Evolutionary conservation across 1,140 invertebrate genomes (phyloP).

Genomic region (Psix sp.): DNA sequence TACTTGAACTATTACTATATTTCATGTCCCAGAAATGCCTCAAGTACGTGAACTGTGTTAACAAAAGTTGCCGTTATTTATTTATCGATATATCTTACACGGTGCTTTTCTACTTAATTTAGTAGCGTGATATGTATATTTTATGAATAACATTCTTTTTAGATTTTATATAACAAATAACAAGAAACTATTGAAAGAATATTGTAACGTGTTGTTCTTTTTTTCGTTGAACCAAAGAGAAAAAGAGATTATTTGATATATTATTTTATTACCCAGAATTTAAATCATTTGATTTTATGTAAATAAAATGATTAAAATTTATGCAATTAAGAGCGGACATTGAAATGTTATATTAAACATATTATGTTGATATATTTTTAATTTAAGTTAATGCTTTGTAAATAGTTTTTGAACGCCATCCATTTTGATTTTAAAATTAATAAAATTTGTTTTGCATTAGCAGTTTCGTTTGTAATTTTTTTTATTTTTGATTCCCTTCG

Average conservation of each 20-base stretch:
- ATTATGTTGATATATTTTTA: neutral
- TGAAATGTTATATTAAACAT: too few relatives aligned
- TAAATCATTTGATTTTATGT: too few relatives aligned
- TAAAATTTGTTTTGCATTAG: too few relatives aligned
- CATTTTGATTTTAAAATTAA: slow-evolving; percentile 9
- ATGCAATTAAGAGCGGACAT: too few relatives aligned
- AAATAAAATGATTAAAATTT: too few relatives aligned
- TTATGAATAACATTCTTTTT: slow-evolving; percentile 11
- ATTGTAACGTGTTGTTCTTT: slow-evolving; percentile 24
- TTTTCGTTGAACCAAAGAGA: slow-evolving; percentile 32
- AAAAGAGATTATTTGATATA: too few relatives aligned
- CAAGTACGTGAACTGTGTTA: too few relatives aligned
- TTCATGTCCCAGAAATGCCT: too few relatives aligned
- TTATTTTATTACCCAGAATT: too few relatives aligned
- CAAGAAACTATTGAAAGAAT: slow-evolving; percentile 10
- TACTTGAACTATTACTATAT: too few relatives aligned
- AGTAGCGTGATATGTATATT: slow-evolving; percentile 21
- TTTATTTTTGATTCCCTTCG: slow-evolving; percentile 1
- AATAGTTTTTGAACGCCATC: slow-evolving; percentile 24
- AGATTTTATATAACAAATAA: slow-evolving; percentile 17
- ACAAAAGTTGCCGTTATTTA: too few relatives aligned
- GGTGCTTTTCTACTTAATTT: slow-evolving; percentile 43
- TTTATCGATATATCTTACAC: neutral
- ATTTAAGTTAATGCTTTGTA: slow-evolving; percentile 21
- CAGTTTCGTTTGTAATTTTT: too few relatives aligned